Evolutionary conservation across 2,888 invertebrate species (phyloP).

Genomic region (Drosophila trichaetosa): DNA sequence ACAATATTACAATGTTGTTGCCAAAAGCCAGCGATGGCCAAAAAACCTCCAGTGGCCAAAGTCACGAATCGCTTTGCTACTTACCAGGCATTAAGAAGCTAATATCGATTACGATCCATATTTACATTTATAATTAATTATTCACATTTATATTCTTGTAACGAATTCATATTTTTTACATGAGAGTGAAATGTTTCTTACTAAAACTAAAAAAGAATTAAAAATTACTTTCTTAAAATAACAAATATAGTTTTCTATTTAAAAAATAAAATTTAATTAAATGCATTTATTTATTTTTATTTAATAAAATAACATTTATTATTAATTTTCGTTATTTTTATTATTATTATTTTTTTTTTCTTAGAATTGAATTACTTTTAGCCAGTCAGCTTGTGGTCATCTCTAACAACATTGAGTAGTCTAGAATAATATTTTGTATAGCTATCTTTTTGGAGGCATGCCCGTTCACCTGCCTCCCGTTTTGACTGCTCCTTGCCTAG

Average conservation of each 20-base stretch:
- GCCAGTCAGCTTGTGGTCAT: neutral
- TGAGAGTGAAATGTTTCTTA: neutral
- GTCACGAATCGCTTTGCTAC: constrained; percentile 19
- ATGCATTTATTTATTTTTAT: neutral
- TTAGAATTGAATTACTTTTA: neutral
- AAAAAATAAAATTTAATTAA: neutral
- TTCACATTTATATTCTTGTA: too few relatives aligned
- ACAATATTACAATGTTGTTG: constrained; percentile 19
- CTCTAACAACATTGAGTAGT: constrained; percentile 11
- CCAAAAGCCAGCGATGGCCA: constrained; percentile 19
- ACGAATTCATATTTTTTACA: too few relatives aligned
- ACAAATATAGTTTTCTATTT: neutral
- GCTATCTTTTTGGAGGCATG: constrained; percentile 16
- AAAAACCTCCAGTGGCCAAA: neutral
- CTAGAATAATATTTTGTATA: constrained; percentile 7
- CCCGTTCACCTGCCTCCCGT: neutral
- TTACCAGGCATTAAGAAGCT: constrained; percentile 3
- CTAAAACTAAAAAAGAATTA: neutral
- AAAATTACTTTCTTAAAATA: neutral
- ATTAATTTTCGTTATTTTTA: neutral
- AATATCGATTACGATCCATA: too few relatives aligned
- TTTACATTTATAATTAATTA: too few relatives aligned
- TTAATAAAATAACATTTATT: neutral
- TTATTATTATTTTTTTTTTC: too few relatives aligned
- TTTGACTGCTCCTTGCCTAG: constrained; percentile 4